Evolutionary conservation across 2,888 invertebrate genomes (phyloP), one percentile per base, ranked within the genome.

Genomic region (Drosophila prostipennis): DNA sequence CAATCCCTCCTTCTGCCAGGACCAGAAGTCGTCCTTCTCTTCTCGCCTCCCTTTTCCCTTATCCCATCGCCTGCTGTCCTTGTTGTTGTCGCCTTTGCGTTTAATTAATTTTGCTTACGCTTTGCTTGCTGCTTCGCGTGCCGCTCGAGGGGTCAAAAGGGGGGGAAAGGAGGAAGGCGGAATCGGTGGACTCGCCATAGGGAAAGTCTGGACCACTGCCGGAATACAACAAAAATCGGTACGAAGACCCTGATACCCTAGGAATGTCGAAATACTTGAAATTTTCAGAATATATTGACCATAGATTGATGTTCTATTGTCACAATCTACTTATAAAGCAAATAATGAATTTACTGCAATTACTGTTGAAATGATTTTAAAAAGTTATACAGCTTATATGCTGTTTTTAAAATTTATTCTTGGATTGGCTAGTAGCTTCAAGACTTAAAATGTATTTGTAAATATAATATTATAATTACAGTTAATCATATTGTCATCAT

Each of bases 61-160:
- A 39, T 34, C 8, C 11, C 16, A 7, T 13, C 42, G 3, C 43
- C 13, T 13, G 7, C 56, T n/a, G 23, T 58, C 42, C 19, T 23
- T 39, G 57, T 60, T 72, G 58, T 77, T 48, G 59, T 59, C 67
- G 67, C 54, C 51, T 65, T 74, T 64, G 78, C 77, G 73, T 79
- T 88, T 89, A 88, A 88, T 88, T 88, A 89, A 88, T 89, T 89
- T 89, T 73, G 73, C 80, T 74, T 69, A 45, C 52, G 46, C 49
- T 78, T 63, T 69, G 39, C 45, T 14, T 56, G 51, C 51, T 53
- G 51, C 8, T 64, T 72, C 72, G 72, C 56, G 56, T 53, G 37
- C 14, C 40, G 45, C 39, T 32, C 13, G 32, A 26, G 43, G 43
- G 57, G 45, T 46, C 34, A 64, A 52, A 37, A 16, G 64, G 51